Base-by-base conservation (phyloP, 2,888 invertebrate species). In the Nipponacmea schrenckii region DNA sequence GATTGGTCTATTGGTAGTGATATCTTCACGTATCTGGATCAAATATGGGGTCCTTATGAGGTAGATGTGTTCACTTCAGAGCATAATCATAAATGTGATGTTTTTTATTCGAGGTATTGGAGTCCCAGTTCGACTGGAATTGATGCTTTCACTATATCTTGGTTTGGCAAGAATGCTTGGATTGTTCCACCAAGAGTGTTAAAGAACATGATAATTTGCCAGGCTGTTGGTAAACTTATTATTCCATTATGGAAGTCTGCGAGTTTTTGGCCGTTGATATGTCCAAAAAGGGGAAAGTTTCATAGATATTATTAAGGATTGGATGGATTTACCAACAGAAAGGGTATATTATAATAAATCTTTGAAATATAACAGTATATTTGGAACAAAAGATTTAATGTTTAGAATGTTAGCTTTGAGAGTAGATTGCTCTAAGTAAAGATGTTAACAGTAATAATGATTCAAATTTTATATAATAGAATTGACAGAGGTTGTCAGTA, bases 371-470 rank as follows among this genome's bases (percentile, higher is more conserved):
- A n/a, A n/a, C n/a, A n/a, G n/a, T n/a, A n/a, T n/a, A n/a, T 69
- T 69, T 69, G 69, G 63, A 62, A 63, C n/a, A 20, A 27, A 44
- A 15, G 45, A 69, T 69, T 45, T 63, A 63, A 14, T 14, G 14
- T 69, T 69, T 69, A 27, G 31, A 31, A 63, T 69, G 63, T 45
- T 63, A 20, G 69, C 69, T 20, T 20, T 69, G 39, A 69, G 69
- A 44, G 10, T 69, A 31, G 69, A 69, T 62, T 69, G 56, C 44
- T 45, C 62, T 62, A 63, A 12, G 2, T 69, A 46, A 17, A 46
- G 12, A 46, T 17, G 48, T n/a, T n/a, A n/a, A n/a, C n/a, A n/a
- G n/a, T n/a, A n/a, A n/a, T n/a, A n/a, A n/a, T n/a, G n/a, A n/a
- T n/a, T n/a, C n/a, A n/a, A n/a, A n/a, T n/a, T n/a, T n/a, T n/a